Percentiles rank a stretch among this genome's conserved stretches.
phyloP scores from a whole-genome alignment of 2,888 invertebrate species.

The Hermaeophaga mercurialis region DNA sequence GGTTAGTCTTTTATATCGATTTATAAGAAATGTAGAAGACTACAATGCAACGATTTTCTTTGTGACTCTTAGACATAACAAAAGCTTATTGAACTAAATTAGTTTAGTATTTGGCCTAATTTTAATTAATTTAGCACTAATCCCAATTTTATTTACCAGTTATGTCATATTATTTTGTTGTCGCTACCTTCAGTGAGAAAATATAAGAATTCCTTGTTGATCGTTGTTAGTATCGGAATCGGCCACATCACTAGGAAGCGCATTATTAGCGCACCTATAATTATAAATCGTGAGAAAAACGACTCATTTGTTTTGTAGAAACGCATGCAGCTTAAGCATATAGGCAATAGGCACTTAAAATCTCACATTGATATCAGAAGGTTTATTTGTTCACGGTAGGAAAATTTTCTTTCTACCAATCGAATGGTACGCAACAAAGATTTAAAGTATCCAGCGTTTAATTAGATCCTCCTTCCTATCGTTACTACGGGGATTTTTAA shows the following conservation, averaged over 20 bases:
- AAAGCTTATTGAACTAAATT: no score
- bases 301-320: conserved; percentile 32
- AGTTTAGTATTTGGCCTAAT: no score
- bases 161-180: no score
- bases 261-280: conserved; percentile 52
- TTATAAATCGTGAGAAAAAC: conserved; percentile 52
- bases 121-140: no score
- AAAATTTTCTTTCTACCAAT: neutral
- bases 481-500: no score
- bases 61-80: no score
- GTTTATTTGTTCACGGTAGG: conserved; percentile 12
- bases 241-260: conserved; percentile 53
- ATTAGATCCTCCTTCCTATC: conserved; percentile 1
- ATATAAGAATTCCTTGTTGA: conserved; percentile 23
- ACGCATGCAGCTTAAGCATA: conserved; percentile 23
- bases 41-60: no score
- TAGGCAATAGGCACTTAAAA: conserved; percentile 6
- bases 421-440: neutral
- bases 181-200: conserved; percentile 15
- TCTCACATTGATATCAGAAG: conserved; percentile 1
- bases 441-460: neutral
- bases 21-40: no score
- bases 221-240: conserved; percentile 46
- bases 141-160: no score
- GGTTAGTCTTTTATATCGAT: no score